Evolutionary conservation across 1,140 invertebrate species (phyloP), one percentile per base, ranked within the genome.

Genomic region (Zaprionus nigranus): DNA sequence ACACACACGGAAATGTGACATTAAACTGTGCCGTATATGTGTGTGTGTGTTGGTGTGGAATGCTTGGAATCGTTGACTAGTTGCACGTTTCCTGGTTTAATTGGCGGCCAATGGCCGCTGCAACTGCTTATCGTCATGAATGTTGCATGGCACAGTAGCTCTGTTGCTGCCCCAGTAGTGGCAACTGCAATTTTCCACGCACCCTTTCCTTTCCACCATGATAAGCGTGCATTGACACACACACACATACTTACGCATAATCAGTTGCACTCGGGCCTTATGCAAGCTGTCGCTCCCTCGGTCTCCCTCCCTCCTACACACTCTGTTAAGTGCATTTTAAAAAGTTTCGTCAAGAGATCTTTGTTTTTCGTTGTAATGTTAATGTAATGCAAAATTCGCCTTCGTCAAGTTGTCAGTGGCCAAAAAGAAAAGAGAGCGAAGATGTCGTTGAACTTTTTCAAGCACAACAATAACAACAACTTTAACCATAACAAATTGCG

Each of bases 381-480:
- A 67, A 61, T 56, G 57, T 74, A 56, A 74, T 75, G 72, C 34
- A 49, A 57, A 70, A 63, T 51, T 69, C 40, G 36, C 58, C 58
- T 38, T 24, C n/a, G 57, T 58, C 54, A 49, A 57, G 24, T 46
- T 36, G 46, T 34, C 30, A 9, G 30, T 34, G 57, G 60, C 51
- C 65, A 49, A 66, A 66, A 67, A 26, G 24, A 53, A 66, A 63
- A 68, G 36, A 43, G 49, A 65, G 28, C 46, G 36, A 54, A 36
- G 30, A 67, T 69, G 80, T 87, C 80, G 63, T 75, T 87, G 84
- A 87, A 83, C 84, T 72, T 61, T 59, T 69, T 79, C 54, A 60
- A 79, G 72, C 57, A 66, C 71, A 76, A 71, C 67, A 59, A 38
- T 17, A 58, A 65, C 62, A 73, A 28, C 46, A 59, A 26, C 26